Evolutionary conservation across 1,140 invertebrate species (phyloP).

Genomic region (Drosophila nikananu): DNA sequence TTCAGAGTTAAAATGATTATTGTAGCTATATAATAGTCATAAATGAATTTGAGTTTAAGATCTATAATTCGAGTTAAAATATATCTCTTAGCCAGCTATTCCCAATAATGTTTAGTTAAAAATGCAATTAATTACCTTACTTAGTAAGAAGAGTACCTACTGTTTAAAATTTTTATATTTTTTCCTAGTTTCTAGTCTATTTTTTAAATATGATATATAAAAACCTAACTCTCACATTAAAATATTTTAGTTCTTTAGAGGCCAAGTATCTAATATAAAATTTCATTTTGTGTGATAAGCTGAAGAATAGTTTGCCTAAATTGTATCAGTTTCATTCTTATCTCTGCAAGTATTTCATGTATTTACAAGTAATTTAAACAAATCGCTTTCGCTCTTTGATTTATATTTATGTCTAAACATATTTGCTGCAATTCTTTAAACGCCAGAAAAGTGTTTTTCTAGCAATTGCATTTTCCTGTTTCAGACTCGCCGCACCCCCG

Average conservation of each 20-base stretch:
- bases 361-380: conserved; percentile 10
- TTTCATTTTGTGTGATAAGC: not conserved
- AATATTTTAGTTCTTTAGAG: not conserved
- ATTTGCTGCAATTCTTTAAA: conserved; percentile 29
- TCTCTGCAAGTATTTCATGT: not conserved
- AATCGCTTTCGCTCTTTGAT: not conserved
- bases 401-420: conserved; percentile 7
- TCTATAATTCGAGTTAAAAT: too few relatives aligned
- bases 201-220: too few relatives aligned
- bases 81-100: too few relatives aligned
- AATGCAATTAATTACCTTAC: too few relatives aligned
- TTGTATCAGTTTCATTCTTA: not conserved
- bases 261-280: too few relatives aligned
- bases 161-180: too few relatives aligned
- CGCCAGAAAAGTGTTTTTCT: conserved; percentile 30
- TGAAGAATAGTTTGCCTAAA: not conserved
- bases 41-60: too few relatives aligned
- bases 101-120: too few relatives aligned
- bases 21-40: too few relatives aligned
- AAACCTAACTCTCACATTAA: not conserved
- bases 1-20: too few relatives aligned
- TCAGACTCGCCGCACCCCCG: conserved; percentile 43
- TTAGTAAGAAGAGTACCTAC: too few relatives aligned
- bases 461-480: conserved; percentile 40
- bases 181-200: too few relatives aligned